A percentile compares a stretch with the other conserved stretches of the same genome.
phyloP scores from a whole-genome alignment of 92 coral and sea anemone species.

The Scolanthus callimorphus region DNA sequence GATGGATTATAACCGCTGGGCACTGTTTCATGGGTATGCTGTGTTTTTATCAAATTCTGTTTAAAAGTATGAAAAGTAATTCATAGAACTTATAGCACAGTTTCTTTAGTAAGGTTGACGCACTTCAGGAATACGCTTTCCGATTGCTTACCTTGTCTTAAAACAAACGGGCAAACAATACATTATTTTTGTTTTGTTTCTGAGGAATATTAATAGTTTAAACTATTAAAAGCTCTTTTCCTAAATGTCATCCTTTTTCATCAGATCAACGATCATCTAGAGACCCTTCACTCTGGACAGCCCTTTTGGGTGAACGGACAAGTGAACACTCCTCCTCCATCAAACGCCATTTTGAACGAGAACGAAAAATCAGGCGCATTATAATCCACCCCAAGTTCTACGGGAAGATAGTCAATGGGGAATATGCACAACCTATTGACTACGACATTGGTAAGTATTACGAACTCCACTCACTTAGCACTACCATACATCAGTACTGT shows the following conservation, averaged over 20 bases:
- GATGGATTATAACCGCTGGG: constrained; percentile 61
- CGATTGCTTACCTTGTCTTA: no score
- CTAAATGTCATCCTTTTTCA: no score
- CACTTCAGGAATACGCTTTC: no score
- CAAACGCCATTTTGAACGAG: constrained; percentile 23
- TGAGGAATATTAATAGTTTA: no score
- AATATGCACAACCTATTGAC: constrained; percentile 44
- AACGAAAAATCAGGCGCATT: constrained; percentile 16
- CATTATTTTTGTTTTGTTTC: no score
- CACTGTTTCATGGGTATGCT: constrained; percentile 61
- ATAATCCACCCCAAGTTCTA: constrained; percentile 45
- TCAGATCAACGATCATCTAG: constrained; percentile 50
- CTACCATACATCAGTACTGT: no score
- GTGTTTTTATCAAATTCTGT: neutral
- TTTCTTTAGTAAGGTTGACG: neutral
- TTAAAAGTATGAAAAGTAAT: neutral
- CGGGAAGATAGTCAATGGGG: constrained; percentile 45
- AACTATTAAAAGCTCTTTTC: no score
- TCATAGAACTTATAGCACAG: neutral
- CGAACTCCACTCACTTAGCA: no score
- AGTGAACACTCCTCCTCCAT: constrained; percentile 6
- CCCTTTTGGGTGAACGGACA: constrained; percentile 35
- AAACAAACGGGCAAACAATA: neutral
- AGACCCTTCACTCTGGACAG: constrained; percentile 47
- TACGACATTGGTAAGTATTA: constrained; percentile 62